Base-by-base conservation (phyloP, 2,113 vertebrate genomes). In the Bungarus multicinctus region DNA sequence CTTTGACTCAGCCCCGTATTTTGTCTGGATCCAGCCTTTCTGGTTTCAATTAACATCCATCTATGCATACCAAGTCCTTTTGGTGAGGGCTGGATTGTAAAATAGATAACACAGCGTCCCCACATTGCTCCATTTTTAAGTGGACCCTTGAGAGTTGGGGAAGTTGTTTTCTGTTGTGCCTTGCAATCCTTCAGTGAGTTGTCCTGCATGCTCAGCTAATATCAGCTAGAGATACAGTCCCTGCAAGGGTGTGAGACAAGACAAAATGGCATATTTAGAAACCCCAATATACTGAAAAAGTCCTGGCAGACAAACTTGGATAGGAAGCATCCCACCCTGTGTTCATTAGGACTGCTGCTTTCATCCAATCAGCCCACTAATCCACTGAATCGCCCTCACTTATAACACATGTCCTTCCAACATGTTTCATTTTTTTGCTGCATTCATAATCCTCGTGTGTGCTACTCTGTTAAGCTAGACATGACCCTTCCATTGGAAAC, bases 1-100 rank as follows among this genome's bases (percentile, higher is more conserved):
- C 86, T 89, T 91, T 95, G 96, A 93, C 58, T 92, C 93, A 54
- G 93, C 74, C 81, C 92, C 50, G 90, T 92, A 92, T 87, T 94
- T 93, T 95, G 92, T 90, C 95, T 0, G 0, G 89, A 86, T 88
- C 64, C 47, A 91, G 86, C 30, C 93, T 93, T 94, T 93, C 95
- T 96, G 96, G 91, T 95, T 93, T 94, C 85, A 91, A 2, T 90
- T 60, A 94, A 30, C 57, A 9, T 27, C 91, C 60, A 22, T 88
- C 87, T 27, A 25, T 74, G 81, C 39, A 14, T n/a, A 54, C 57
- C 27, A 22, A 50, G 55, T 7, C 22, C 85, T 64, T 50, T 69
- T 11, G 20, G 60, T 45, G 53, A 55, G 81, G 81, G 0, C 81
- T 89, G 91, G 87, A 91, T 47, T 4, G 25, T 34, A 43, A 93